Base-by-base conservation (phyloP, 1,140 invertebrate species). In the Drosophila ambigua region DNA sequence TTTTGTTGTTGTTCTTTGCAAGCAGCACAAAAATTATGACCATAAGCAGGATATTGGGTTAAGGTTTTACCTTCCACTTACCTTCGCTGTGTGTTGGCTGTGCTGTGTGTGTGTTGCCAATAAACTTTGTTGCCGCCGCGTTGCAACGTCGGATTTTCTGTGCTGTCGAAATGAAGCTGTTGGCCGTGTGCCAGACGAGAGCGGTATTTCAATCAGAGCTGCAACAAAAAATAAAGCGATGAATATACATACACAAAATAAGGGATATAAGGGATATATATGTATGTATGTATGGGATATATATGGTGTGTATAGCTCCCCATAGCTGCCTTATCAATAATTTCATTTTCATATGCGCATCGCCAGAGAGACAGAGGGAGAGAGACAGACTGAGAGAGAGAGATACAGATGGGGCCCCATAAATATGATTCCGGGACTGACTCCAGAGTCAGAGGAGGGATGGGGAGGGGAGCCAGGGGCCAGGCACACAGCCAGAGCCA, bases 31-130 rank as follows among this genome's bases (percentile, higher is more conserved):
- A 83, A 90, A 78, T 90, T 90, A 90, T 87, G 83, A 90, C 77
- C 80, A 71, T 76, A 75, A 87, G 77, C 77, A 87, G 87, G 87
- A 90, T 90, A 87, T 90, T 87, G 87, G 89, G 82, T 87, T 90
- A 87, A 90, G 75, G 80, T 79, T 74, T 68, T 73, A 67, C 46
- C 61, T 39, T 63, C 15, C 52, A 46, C 68, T 41, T 61, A 61
- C 55, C 55, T 72, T 55, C 48, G 20, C 60, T 65, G 46, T 69
- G 44, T 49, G 64, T 52, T 5, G 51, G 2, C 3, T 31, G 8
- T 41, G 48, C 20, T 49, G 46, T 74, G 68, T 64, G 66, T 67
- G 16, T 5, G 51, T 9, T 74, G 68, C 46, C 52, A 72, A 78
- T 78, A 73, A 83, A 82, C 59, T 82, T 82, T 63, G 64, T 66